Percentiles rank a stretch among this genome's conserved stretches.
Evolutionary conservation across 2,797 vertebrate genomes (phyloP).

Genomic region (Gallirallus australis): DNA sequence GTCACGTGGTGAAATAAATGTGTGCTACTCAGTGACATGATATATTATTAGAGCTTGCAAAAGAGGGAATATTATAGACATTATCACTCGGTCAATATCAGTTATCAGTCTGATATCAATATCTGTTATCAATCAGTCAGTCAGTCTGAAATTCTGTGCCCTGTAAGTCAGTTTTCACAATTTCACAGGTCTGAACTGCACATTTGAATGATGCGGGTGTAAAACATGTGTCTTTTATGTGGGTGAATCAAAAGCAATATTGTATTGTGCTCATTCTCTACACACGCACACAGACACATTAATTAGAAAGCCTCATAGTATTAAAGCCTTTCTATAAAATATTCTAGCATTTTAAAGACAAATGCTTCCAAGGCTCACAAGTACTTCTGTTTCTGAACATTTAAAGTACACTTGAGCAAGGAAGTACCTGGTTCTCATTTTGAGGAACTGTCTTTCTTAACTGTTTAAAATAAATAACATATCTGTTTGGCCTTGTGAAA

Average conservation of each 20-base stretch:
- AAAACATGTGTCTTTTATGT: background rate
- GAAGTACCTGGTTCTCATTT: background rate
- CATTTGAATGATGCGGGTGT: slow-evolving; percentile 19
- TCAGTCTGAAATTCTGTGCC: slow-evolving; percentile 54
- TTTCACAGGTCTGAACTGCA: slow-evolving; percentile 18
- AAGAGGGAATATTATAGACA: background rate
- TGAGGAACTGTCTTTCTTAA: background rate
- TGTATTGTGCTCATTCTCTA: background rate
- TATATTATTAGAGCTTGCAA: slow-evolving; percentile 64
- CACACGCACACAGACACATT: background rate
- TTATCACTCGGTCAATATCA: slow-evolving; percentile 42
- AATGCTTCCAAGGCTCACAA: background rate
- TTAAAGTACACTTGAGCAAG: background rate
- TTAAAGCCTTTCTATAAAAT: background rate
- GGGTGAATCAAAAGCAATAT: background rate
- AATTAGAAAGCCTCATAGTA: background rate
- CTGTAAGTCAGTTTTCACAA: slow-evolving; percentile 22
- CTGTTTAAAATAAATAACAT: background rate
- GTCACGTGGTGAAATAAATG: slow-evolving; percentile 51
- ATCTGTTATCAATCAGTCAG: background rate
- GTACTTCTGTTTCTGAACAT: background rate
- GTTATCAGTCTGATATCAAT: slow-evolving; percentile 38
- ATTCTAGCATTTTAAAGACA: background rate
- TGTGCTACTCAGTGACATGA: slow-evolving; percentile 35
- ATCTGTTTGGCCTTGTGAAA: background rate